These are phyloP conservation scores for Gastrophysa polygoni DNA, from an alignment of 2,888 invertebrate species.

Conservation along the genomic window DNA sequence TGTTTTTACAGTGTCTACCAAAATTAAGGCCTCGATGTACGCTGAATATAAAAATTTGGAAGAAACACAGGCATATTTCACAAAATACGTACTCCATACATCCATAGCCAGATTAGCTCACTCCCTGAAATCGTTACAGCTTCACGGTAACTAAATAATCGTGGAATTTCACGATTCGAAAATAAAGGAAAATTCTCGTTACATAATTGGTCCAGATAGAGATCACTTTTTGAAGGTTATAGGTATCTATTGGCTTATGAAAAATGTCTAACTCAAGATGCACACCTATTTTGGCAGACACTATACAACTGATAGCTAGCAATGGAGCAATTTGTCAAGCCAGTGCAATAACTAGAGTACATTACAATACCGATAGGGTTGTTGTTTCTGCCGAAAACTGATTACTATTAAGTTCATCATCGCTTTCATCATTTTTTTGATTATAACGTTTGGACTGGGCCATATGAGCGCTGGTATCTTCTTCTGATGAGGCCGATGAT, in stretches of 20 bases:
- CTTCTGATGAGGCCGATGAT: constrained; percentile 59
- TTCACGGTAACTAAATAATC: no score
- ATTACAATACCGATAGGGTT: constrained; percentile 54
- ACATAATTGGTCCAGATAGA: no score
- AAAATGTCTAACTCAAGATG: no score
- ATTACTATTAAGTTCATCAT: constrained; percentile 57
- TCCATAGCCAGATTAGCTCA: no score
- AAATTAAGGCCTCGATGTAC: not conserved
- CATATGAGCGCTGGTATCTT: constrained; percentile 55
- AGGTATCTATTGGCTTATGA: no score
- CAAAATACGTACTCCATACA: no score
- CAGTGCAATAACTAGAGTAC: not conserved
- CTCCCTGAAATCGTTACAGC: no score
- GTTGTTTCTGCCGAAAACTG: constrained; percentile 55
- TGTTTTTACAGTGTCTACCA: not conserved
- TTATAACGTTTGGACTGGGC: constrained; percentile 51
- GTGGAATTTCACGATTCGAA: no score
- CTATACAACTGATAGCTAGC: not conserved
- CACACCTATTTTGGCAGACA: not conserved
- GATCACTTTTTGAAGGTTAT: no score
- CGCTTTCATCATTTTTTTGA: constrained; percentile 54
- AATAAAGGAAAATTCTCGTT: no score
- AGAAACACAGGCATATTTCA: no score
- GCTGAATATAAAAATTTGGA: no score
- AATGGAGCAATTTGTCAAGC: not conserved